These are phyloP conservation scores for Epinotia ramella DNA, from an alignment of 2,888 invertebrate genomes.

Conservation along the genomic window DNA sequence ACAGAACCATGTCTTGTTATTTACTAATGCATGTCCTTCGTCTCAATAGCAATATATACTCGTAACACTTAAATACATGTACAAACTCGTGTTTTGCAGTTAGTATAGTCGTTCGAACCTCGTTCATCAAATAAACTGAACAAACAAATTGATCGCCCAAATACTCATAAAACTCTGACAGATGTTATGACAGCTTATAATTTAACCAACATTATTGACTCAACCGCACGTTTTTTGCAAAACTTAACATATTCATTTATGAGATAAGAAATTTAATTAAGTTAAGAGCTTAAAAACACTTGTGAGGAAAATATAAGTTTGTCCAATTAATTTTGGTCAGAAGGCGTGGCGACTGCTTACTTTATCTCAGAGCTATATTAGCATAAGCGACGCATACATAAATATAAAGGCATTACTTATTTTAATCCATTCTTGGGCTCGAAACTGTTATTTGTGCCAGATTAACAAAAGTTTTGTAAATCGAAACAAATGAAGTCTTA, in stretches of 20 bases:
- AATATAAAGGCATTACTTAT: conserved; percentile 19
- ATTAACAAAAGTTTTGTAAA: not conserved
- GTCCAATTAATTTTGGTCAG: conserved; percentile 30
- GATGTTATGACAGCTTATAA: conserved; percentile 58
- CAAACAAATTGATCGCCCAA: conserved; percentile 45
- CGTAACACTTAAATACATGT: conserved; percentile 13
- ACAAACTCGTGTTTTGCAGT: not conserved
- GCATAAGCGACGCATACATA: conserved; percentile 24
- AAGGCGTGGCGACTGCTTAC: conserved; percentile 8
- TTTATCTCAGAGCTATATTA: conserved; percentile 6
- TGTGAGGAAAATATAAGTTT: conserved; percentile 21
- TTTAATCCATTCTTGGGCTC: conserved; percentile 5
- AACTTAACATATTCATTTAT: conserved; percentile 61
- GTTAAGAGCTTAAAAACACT: conserved; percentile 18
- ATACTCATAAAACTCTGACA: conserved; percentile 59
- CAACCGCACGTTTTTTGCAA: conserved; percentile 56
- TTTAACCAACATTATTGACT: conserved; percentile 57
- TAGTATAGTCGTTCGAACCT: not conserved
- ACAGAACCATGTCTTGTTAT: not conserved
- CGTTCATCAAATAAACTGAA: conserved; percentile 17
- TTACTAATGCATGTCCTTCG: conserved; percentile 13
- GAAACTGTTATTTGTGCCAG: conserved; percentile 9
- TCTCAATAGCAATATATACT: conserved; percentile 16
- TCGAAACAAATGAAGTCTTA: not conserved
- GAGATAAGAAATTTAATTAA: conserved; percentile 51